Base-by-base conservation (phyloP, 2,888 invertebrate genomes). In the Bimastos eiseni region DNA sequence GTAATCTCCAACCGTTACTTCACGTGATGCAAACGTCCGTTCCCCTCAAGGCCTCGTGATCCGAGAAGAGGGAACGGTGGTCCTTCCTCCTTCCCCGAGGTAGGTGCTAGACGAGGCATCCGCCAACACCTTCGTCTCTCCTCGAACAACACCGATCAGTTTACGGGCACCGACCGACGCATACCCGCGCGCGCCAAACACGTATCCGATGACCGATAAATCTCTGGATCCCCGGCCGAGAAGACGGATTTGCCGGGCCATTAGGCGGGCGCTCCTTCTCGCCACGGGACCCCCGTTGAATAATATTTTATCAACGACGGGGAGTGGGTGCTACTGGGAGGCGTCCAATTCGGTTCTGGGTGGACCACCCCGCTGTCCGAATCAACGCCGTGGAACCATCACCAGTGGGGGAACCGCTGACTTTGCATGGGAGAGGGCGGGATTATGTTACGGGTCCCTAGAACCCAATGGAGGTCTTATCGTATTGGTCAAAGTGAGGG, bases 231-330 rank as follows among this genome's bases (percentile, higher is more conserved):
- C 70, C 70, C 30, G 70, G 70, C 30, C 70, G 70, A 30, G 70
- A n/a, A 70, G 70, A 70, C 70, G 70, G 70, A 70, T 70, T n/a
- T n/a, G 70, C 70, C 30, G 70, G 70, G 70, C 70, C 70, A 70
- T 70, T 70, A 70, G n/a, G 70, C 70, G 70, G 49, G 70, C 70
- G n/a, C 13, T 70, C 70, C 70, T n/a, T 70, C 70, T 70, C 70
- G 70, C 30, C 70, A 70, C 70, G n/a, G 70, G n/a, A n/a, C 70
- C 70, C 8, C n/a, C n/a, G n/a, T 70, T 8, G 5, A n/a, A 70
- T 70, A 70, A 70, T 70, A 70, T 70, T 70, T 70, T 70, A 70
- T 70, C 70, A 70, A n/a, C 70, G 70, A n/a, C 70, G 70, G 70
- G 70, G 70, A 70, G 70, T n/a, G 70, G 70, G 70, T 8, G 70